Base-by-base conservation (phyloP, 2,888 invertebrate species). In the Philereme transversata region DNA sequence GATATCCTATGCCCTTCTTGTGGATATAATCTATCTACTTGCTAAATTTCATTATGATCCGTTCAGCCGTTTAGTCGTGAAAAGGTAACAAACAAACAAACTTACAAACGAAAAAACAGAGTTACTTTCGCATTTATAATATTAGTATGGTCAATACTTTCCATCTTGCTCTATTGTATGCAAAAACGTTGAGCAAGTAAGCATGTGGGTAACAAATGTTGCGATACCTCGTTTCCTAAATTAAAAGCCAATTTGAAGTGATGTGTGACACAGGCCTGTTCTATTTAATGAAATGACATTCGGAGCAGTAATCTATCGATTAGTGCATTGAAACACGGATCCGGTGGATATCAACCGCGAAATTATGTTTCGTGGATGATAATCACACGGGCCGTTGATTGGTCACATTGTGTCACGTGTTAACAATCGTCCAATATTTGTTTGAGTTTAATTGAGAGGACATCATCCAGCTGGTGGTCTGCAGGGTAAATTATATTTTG, bases 331-430 rank as follows among this genome's bases (percentile, higher is more conserved):
- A 49, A 56, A 63, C 63, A 60, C 41, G 52, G 46, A 59, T 59
- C 59, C 46, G 59, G 70, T 66, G 69, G 76, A 79, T 78, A 77
- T 82, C 78, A 76, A 78, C 87, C 84, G 69, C 84, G 76, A 79
- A 83, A 84, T 84, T 80, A 84, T 84, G 82, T 79, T 78, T 75
- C 74, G 75, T 79, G 76, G 79, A 81, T 80, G 79, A 81, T 79
- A 84, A 84, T 86, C 81, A 79, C 76, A 62, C 68, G 61, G 61
- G 73, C 69, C 77, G 78, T 71, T 79, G 79, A 83, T 81, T 83
- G 79, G 74, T 77, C 77, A 78, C 76, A 81, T 73, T 78, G 76
- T 67, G 69, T 70, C 36, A 49, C 10, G 50, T 62, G 62, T 54
- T 50, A 36, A 11, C 69, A 69, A 73, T 72, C 70, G 69, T 64